These are phyloP conservation scores for Clusia tigrina DNA, from an alignment of 2,888 invertebrate genomes.

Conservation along the genomic window DNA sequence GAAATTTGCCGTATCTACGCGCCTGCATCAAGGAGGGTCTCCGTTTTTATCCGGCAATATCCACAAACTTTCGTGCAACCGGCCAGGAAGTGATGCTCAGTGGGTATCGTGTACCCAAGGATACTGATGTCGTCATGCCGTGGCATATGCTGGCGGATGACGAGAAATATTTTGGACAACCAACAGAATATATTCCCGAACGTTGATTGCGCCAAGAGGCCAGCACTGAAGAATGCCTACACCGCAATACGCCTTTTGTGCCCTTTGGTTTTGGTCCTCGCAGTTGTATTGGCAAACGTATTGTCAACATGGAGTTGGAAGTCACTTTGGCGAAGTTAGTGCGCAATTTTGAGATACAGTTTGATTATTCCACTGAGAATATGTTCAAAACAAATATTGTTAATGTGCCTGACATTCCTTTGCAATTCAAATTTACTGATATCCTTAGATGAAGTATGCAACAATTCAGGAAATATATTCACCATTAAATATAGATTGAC, in stretches of 20 bases:
- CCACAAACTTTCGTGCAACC: conserved; percentile 68
- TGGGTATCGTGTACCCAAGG: conserved; percentile 68
- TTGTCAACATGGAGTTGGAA: conserved; percentile 78
- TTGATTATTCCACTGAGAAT: conserved; percentile 52
- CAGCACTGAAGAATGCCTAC: no score
- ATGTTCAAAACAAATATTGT: conserved; percentile 52
- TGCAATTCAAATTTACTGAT: conserved; percentile 58
- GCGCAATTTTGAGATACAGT: conserved; percentile 54
- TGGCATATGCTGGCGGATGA: not conserved
- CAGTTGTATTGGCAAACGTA: conserved; percentile 75
- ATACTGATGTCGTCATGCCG: conserved; percentile 67
- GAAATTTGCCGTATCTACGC: conserved; percentile 70
- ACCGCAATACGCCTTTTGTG: no score
- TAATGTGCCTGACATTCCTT: conserved; percentile 58
- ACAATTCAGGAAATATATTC: no score
- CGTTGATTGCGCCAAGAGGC: conserved; percentile 36
- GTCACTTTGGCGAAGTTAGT: conserved; percentile 65
- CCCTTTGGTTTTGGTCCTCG: conserved; percentile 78
- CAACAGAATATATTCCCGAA: conserved; percentile 35
- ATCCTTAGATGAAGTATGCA: no score
- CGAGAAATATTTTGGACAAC: conserved; percentile 18
- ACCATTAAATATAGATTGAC: no score
- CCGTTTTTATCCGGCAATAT: conserved; percentile 69
- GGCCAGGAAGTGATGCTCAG: conserved; percentile 69
- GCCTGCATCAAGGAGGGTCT: conserved; percentile 80